phyloP scores from a whole-genome alignment of 2,888 invertebrate species.

The Leptinotarsa tumamoca region DNA sequence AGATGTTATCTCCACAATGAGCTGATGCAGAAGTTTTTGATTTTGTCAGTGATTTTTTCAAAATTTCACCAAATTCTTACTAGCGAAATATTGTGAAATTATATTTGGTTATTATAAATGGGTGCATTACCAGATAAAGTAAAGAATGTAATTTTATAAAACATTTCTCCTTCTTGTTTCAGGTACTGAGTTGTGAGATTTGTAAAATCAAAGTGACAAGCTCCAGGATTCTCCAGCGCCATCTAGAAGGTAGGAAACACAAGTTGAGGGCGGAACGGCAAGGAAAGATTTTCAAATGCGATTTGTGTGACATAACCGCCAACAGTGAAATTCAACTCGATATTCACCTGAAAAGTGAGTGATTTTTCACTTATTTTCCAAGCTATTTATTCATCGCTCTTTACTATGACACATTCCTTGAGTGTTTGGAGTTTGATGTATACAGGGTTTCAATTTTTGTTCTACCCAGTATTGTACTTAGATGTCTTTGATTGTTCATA shows the following conservation, averaged over 20 bases:
- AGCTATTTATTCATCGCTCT: not conserved
- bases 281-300: constrained; percentile 63
- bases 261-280: constrained; percentile 60
- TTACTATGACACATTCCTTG: not conserved
- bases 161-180: constrained; percentile 35
- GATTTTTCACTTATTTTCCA: constrained; percentile 18
- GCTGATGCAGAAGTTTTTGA: too few species aligned
- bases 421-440: not conserved
- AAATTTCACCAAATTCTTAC: too few species aligned
- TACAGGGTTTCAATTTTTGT: not conserved
- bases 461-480: too few species aligned
- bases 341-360: constrained; percentile 62
- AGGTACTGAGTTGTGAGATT: constrained; percentile 60
- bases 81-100: not conserved
- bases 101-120: not conserved
- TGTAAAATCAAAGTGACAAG: constrained; percentile 65
- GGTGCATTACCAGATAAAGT: not conserved
- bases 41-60: too few species aligned
- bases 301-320: constrained; percentile 62
- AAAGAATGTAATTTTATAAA: not conserved
- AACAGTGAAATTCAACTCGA: constrained; percentile 65
- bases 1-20: too few species aligned
- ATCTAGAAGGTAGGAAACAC: constrained; percentile 64
- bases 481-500: too few species aligned
- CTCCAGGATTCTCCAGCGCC: constrained; percentile 61